Base-by-base conservation (phyloP, 1,140 invertebrate species). In the Lineus longissimus region DNA sequence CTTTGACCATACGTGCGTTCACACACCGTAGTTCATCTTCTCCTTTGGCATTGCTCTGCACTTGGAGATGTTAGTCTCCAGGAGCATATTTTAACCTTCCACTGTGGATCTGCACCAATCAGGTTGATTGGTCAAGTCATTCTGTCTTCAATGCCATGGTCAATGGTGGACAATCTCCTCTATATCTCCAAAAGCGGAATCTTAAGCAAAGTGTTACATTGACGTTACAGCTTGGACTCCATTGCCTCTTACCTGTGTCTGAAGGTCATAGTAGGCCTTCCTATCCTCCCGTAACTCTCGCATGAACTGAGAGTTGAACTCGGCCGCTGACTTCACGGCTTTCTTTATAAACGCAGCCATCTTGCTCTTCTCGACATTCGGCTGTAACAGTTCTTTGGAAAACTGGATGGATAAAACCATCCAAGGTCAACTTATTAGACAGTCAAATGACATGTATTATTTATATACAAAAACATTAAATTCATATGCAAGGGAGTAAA, bases 221-320 rank as follows among this genome's bases (percentile, higher is more conserved):
- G 40, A 43, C 19, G 19, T 13, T 13, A 19, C 40, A 43, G 19
- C 33, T 7, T 15, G 6, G 15, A 36, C 33, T 36, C 15, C 33
- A 7, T 36, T 15, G 6, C 15, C n/a, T 25, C 75, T 71, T 67
- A 81, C 80, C 75, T 76, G 74, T 9, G 84, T 85, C 68, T 85
- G 84, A 4, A 84, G 72, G 70, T 85, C 84, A 73, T 83, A 83
- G 57, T 80, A 85, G 4, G 79, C 75, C 57, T 72, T 70, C 43
- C 91, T 81, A 27, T 89, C 85, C 63, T 92, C 90, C 62, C 81
- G 84, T 36, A 88, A 84, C 71, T 88, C 85, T 76, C 88, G 89
- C 79, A 95, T 96, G 58, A 97, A 87, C 61, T 86, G 88, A 0
- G 86, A 80, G 83, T 98, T 98, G 90, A 91, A 98, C 64, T 90